Base-by-base conservation (phyloP, 2,888 invertebrate genomes). In the Ctenicera cuprea region DNA sequence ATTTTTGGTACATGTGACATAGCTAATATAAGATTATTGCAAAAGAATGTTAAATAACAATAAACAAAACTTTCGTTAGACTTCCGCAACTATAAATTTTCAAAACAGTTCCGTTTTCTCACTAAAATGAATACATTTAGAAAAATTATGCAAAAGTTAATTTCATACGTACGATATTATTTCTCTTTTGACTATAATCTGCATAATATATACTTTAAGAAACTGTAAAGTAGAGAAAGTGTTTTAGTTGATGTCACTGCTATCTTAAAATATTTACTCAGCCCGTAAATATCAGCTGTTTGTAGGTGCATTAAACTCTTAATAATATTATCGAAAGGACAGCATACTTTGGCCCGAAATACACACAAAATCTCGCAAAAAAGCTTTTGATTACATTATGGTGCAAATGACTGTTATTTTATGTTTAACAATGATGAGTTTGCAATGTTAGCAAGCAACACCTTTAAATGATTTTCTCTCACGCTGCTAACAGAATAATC, bases 191-290 rank as follows among this genome's bases (percentile, higher is more conserved):
- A 4, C 54, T 54, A 8, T 30, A 54, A 54, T 54, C 22, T 54
- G 22, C 54, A 30, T 54, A 54, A 54, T 22, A 30, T 54, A 54
- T 54, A 33, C 30, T 26, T 30, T 30, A 26, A 54, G 14, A 54
- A 12, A 22, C 22, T 54, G 16, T 54, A 26, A 54, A 54, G 54
- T 30, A 14, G 54, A 54, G 54, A 54, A 54, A 54, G 54, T 54
- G 54, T 22, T 54, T 54, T 30, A 54, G 54, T 54, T 26, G 54
- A 54, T 54, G 54, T 54, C 54, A 30, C 54, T 54, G 14, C 14
- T 54, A 54, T 54, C 4, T 14, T 54, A 33, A 54, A 54, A 30
- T 30, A 54, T 54, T 54, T 30, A 33, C 14, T n/a, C 26, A 54
- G n/a, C 33, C 54, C 9, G 33, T 30, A 54, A 54, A 54, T 30